A percentile compares a stretch with the other conserved stretches of the same genome.
Evolutionary conservation across 2,113 vertebrate species (phyloP).

Genomic region (Pitta sordida): DNA sequence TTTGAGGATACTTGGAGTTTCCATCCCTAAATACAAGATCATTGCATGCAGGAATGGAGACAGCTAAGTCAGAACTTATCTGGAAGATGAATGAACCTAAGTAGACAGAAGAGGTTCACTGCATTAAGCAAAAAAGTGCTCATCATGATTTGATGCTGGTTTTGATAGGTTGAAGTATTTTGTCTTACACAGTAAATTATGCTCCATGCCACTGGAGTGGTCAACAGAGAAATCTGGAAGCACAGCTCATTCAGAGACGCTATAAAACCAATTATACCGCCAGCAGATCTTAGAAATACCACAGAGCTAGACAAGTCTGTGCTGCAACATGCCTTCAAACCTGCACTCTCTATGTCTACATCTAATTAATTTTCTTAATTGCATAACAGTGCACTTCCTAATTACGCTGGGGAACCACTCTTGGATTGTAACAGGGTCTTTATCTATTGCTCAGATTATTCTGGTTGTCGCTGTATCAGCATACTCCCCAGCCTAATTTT

Average conservation of each 20-base stretch:
- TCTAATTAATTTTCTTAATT: conserved; percentile 69
- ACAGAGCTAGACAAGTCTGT: neutral
- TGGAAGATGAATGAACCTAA: neutral
- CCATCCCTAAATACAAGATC: neutral
- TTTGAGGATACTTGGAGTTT: neutral
- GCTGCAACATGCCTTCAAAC: neutral
- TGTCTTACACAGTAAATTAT: neutral
- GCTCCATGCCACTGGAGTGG: neutral
- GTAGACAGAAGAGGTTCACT: neutral
- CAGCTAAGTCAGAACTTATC: neutral
- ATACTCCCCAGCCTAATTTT: neutral
- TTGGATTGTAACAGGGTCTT: neutral
- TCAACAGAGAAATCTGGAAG: neutral
- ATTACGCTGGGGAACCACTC: conserved; percentile 38
- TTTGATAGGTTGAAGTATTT: neutral
- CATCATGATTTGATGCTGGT: neutral
- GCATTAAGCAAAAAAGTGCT: neutral
- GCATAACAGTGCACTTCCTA: conserved; percentile 48
- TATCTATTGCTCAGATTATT: conserved; percentile 21
- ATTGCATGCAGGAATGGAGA: neutral
- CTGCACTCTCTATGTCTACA: neutral
- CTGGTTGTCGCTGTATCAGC: neutral
- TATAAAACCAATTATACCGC: neutral
- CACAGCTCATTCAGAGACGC: neutral
- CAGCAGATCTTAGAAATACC: neutral